Base-by-base conservation (phyloP, 2,113 vertebrate species). In the Sylvia atricapilla region DNA sequence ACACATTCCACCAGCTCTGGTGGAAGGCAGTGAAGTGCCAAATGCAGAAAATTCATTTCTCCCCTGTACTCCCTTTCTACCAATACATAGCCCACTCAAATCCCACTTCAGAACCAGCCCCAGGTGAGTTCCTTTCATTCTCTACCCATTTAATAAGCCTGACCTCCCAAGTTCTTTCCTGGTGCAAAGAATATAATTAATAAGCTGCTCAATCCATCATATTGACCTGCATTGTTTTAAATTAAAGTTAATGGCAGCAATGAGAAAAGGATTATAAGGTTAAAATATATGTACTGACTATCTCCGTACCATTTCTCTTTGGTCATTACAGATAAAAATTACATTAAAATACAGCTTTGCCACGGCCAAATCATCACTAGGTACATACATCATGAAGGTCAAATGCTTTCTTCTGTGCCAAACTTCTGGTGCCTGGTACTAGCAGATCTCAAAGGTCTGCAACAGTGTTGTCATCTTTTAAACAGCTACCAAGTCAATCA, bases 121-220 rank as follows among this genome's bases (percentile, higher is more conserved):
- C 49, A 72, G 53, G 35, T 73, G 44, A 89, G 66, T 64, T 93
- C 72, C 87, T 56, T 35, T 95, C 94, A 96, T 95, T 95, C 89
- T 95, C 88, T 80, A 18, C 14, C 94, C 93, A 94, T 94, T 94
- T 95, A 96, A 97, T 70, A 96, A 96, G 73, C n/a, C 85, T 84
- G 60, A 52, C 82, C 78, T 96, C 96, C 88, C 27, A 28, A 21
- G 91, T 84, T 95, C 96, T 89, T 84, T 91, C 37, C 90, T 94
- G 92, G 87, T 95, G 78, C 33, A 77, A 93, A 91, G 84, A 93
- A 94, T 79, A 35, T 92, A 84, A 94, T 91, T 94, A 85, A 95
- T 74, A 94, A 92, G 78, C 56, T 44, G 15, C 59, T 69, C 59
- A 66, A 82, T 94, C 68, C 89, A 70, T 58, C 70, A 75, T 39